Evolutionary conservation across 2,113 vertebrate genomes (phyloP).

Genomic region (Paratilapia polleni): DNA sequence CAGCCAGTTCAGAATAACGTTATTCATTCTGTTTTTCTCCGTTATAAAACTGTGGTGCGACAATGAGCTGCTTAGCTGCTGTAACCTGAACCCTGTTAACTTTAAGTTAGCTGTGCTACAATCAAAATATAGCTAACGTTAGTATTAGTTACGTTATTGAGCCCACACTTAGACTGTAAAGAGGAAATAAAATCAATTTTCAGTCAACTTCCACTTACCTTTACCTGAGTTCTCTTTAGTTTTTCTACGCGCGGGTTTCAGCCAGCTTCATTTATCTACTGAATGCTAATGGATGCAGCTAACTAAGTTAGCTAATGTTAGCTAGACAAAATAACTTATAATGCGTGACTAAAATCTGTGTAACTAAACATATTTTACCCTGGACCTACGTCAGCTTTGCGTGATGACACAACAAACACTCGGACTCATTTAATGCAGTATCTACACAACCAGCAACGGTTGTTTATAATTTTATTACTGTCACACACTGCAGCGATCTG

Average conservation of each 20-base stretch:
- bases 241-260: not conserved
- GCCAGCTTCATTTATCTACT: not conserved
- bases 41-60: not conserved
- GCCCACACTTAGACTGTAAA: not conserved
- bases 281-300: constrained; percentile 1
- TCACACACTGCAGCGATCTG: too few relatives aligned
- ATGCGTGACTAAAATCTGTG: not conserved
- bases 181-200: not conserved
- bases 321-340: not conserved
- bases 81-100: not conserved
- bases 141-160: not conserved
- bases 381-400: not conserved
- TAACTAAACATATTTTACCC: not conserved
- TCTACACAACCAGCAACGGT: not conserved
- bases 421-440: not conserved
- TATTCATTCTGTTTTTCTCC: too few relatives aligned
- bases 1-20: too few relatives aligned
- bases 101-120: not conserved
- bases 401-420: not conserved
- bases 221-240: not conserved
- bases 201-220: constrained; percentile 28
- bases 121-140: not conserved
- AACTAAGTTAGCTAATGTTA: constrained; percentile 16
- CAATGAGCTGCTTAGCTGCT: too few relatives aligned
- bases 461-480: constrained; percentile 14